A percentile compares a stretch with the other conserved stretches of the same genome.
phyloP scores from a whole-genome alignment of 92 coral and sea anemone genomes.

The Palythoa caribaeorum region DNA sequence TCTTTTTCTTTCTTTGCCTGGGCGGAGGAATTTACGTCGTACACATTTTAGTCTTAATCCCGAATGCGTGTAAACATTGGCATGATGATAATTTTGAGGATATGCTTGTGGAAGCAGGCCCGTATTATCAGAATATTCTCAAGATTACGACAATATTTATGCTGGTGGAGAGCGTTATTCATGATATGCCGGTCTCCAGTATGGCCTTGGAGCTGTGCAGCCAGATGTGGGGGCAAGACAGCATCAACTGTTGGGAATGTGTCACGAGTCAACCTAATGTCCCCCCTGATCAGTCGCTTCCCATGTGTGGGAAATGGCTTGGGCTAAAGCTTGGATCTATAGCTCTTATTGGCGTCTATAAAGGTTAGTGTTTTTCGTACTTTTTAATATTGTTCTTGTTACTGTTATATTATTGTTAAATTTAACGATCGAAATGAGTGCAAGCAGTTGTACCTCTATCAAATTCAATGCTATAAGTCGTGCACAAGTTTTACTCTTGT shows the following conservation, averaged over 20 bases:
- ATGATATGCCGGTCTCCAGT: constrained; percentile 90
- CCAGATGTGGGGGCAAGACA: constrained; percentile 95
- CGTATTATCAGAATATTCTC: constrained; percentile 86
- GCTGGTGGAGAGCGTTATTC: constrained; percentile 82
- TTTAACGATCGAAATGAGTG: no score
- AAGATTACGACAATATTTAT: constrained; percentile 84
- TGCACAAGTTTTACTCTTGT: no score
- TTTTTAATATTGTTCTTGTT: no score
- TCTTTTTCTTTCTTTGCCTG: constrained; percentile 89
- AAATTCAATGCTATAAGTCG: no score
- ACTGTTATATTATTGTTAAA: no score
- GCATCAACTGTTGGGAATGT: constrained; percentile 97
- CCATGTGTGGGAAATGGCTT: constrained; percentile 80
- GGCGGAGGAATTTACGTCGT: constrained; percentile 82
- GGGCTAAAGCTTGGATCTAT: constrained; percentile 91
- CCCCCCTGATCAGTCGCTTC: constrained; percentile 74
- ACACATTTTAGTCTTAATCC: constrained; percentile 82
- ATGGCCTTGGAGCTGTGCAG: constrained; percentile 93
- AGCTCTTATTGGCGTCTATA: constrained; percentile 90
- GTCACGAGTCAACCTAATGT: constrained; percentile 60
- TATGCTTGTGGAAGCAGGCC: constrained; percentile 78
- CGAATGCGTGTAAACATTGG: constrained; percentile 90
- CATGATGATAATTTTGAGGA: constrained; percentile 84
- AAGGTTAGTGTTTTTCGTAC: constrained; percentile 65
- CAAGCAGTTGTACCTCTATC: no score